Evolutionary conservation across 1,140 invertebrate genomes (phyloP), one percentile per base, ranked within the genome.

Genomic region (Solenopsis invicta): DNA sequence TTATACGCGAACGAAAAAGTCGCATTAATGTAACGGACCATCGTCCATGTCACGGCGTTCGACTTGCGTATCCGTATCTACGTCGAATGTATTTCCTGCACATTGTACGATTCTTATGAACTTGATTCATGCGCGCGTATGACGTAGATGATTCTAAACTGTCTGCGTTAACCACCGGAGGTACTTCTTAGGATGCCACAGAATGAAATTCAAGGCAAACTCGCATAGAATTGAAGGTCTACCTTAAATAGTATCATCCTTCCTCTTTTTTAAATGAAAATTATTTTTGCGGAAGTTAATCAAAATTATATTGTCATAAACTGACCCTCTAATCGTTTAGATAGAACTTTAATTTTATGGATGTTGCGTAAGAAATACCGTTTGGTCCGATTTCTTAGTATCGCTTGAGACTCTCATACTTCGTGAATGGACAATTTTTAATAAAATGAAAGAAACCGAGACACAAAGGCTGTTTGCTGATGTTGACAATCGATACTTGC

Each of bases 21-120:
- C 90, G 88, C 91, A 95, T 95, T 95, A 95, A 94, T 89, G 93
- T 95, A 95, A 95, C 95, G 95, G 95, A 90, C 90, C 88, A 81
- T 75, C 72, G 90, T 75, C 86, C 77, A 89, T 86, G 91, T 71
- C 85, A 80, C 82, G 69, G 74, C 80, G 89, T 59, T 71, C 85
- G 87, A 64, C 74, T 78, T 62, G 74, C 56, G 56, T 52, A 76
- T 76, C 78, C 48, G 74, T 85, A 69, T 54, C 48, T 75, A 52
- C 61, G 48, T 56, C 24, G 69, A 74, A 61, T 16, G 77, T 81
- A 81, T 84, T n/a, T 71, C 18, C n/a, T 54, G 12, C 48, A 48
- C 37, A 84, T 62, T 74, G 87, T 74, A 75, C 80, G 74, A 85
- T 88, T 77, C 50, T 50, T 74, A 74, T 41, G 29, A 48, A 29